A percentile compares a stretch with the other conserved stretches of the same genome.
Evolutionary conservation across 2,888 invertebrate genomes (phyloP).

Genomic region (Rugalucina vietnamica): DNA sequence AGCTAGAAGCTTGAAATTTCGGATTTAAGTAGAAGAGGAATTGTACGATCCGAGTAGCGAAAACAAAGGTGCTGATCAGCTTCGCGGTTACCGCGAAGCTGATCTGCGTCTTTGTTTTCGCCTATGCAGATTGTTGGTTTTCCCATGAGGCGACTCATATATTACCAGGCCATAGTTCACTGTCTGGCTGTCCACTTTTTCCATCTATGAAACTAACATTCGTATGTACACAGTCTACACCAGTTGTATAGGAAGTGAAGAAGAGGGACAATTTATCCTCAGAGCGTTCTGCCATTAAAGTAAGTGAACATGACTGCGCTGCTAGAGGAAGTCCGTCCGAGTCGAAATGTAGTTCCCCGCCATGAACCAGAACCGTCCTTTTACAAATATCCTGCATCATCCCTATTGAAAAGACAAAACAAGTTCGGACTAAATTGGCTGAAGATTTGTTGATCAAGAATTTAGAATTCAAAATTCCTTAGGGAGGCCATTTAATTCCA

Average conservation of each 20-base stretch:
- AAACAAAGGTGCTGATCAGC: too few species aligned
- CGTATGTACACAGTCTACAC: background rate
- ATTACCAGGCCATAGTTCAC: conserved; percentile 1
- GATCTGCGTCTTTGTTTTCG: too few species aligned
- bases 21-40: too few species aligned
- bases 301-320: background rate
- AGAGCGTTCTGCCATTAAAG: background rate
- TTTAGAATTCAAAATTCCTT: background rate
- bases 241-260: background rate
- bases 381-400: background rate
- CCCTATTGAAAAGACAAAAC: background rate
- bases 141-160: too few species aligned
- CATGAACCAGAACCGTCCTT: background rate
- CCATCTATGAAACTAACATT: background rate
- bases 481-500: background rate
- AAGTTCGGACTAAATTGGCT: background rate
- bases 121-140: too few species aligned
- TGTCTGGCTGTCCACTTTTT: background rate
- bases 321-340: background rate
- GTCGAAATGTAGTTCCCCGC: background rate
- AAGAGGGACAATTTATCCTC: background rate
- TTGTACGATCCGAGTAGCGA: too few species aligned
- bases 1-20: too few species aligned
- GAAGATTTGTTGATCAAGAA: background rate
- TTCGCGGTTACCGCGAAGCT: too few species aligned